Evolutionary conservation across 2,888 invertebrate genomes (phyloP).

Genomic region (Andrena bucephala): DNA sequence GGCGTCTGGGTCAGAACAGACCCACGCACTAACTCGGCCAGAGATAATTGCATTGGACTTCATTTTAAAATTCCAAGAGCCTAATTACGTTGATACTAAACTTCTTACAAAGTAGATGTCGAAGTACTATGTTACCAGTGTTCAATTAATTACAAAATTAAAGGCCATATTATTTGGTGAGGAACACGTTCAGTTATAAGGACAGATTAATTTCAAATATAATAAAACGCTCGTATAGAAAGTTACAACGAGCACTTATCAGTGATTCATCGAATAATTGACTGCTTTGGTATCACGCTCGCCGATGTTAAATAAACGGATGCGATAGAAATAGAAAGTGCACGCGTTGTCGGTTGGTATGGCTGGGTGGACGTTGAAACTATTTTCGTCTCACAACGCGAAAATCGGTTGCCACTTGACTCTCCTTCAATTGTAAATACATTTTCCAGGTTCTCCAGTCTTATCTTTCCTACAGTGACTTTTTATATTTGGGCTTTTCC

Average conservation of each 20-base stretch:
- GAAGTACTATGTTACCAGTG: background rate
- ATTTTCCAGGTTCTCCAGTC: background rate
- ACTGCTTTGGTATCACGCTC: background rate
- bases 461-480: background rate
- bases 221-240: conserved; percentile 17
- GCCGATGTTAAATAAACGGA: conserved; percentile 6
- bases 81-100: background rate
- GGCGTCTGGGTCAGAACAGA: no score
- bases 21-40: no score
- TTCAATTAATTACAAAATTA: no score
- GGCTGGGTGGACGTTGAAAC: background rate
- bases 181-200: conserved; percentile 17
- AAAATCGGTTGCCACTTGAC: background rate
- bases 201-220: conserved; percentile 15
- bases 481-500: background rate
- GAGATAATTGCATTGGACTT: no score
- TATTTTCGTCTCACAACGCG: background rate
- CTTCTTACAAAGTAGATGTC: background rate
- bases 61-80: no score
- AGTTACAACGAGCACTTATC: conserved; percentile 25
- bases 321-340: conserved; percentile 51
- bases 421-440: background rate
- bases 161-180: background rate
- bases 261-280: conserved; percentile 8
- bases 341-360: background rate